A percentile compares a stretch with the other conserved stretches of the same genome.
Evolutionary conservation across 2,888 invertebrate species (phyloP).

Genomic region (Dichetophora obliterata): DNA sequence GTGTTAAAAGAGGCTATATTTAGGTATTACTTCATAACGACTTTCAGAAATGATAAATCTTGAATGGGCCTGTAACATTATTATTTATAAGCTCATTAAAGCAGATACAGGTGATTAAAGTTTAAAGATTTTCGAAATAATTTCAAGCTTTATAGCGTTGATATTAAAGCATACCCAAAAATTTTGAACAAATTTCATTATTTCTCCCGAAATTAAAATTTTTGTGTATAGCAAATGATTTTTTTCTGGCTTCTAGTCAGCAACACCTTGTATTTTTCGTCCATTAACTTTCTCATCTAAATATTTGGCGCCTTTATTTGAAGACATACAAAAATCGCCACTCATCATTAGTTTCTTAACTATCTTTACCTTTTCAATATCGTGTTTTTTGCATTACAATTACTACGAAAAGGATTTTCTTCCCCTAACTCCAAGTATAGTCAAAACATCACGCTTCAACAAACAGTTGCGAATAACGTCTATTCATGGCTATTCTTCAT

Average conservation of each 20-base stretch:
- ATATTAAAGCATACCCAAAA: too few species aligned
- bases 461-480: background rate
- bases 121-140: too few species aligned
- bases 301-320: constrained; percentile 14
- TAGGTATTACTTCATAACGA: too few species aligned
- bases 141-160: too few species aligned
- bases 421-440: background rate
- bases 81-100: too few species aligned
- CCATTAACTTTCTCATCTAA: background rate
- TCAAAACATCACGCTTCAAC: background rate
- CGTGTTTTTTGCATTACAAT: background rate
- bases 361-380: background rate
- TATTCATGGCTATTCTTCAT: background rate
- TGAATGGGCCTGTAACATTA: too few species aligned
- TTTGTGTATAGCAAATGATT: too few species aligned
- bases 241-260: background rate
- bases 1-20: too few species aligned
- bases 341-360: background rate
- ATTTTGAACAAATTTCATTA: too few species aligned
- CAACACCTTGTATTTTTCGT: constrained; percentile 1
- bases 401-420: constrained; percentile 14
- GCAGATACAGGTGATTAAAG: too few species aligned
- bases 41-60: too few species aligned
- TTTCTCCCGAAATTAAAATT: too few species aligned
- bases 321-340: constrained; percentile 2